Conservation (phyloP, 1,140 invertebrate species). For the Lithobius niger region DNA sequence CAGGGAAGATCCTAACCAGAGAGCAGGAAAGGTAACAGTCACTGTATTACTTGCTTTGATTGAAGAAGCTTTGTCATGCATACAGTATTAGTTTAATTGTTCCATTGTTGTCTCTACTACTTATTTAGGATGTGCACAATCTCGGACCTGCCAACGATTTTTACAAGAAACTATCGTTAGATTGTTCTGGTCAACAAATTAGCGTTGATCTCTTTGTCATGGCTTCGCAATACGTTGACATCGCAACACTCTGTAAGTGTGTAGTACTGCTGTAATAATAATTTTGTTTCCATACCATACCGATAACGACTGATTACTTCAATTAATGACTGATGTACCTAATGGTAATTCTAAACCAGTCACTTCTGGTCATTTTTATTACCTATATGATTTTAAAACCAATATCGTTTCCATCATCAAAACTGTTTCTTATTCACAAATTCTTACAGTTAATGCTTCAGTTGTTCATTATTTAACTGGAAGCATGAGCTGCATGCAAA, state of each 20-base stretch:
- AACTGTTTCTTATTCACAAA: too few species aligned
- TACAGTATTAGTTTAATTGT: slow-evolving; percentile 12
- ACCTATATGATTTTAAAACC: too few species aligned
- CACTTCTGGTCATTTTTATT: not conserved
- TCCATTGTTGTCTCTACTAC: not conserved
- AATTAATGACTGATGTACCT: too few species aligned
- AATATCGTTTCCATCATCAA: too few species aligned
- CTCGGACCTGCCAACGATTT: slow-evolving; percentile 94
- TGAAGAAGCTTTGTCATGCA: slow-evolving; percentile 10
- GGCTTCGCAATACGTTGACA: slow-evolving; percentile 83
- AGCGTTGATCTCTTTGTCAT: slow-evolving; percentile 91
- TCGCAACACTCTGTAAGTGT: slow-evolving; percentile 82
- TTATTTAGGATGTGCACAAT: slow-evolving; percentile 34
- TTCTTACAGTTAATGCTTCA: too few species aligned
- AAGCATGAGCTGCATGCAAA: too few species aligned
- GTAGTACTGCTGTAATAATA: too few species aligned
- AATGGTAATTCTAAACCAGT: not conserved
- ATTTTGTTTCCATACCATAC: too few species aligned
- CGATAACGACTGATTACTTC: too few species aligned
- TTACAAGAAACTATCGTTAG: slow-evolving; percentile 90
- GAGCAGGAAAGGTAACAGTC: slow-evolving; percentile 54
- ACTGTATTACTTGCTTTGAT: not conserved
- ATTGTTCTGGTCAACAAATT: slow-evolving; percentile 92
- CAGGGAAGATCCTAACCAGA: slow-evolving; percentile 72
- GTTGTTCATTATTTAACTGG: too few species aligned